Base-by-base conservation (phyloP, 1,140 invertebrate species). In the Leptopilina clavipes region DNA sequence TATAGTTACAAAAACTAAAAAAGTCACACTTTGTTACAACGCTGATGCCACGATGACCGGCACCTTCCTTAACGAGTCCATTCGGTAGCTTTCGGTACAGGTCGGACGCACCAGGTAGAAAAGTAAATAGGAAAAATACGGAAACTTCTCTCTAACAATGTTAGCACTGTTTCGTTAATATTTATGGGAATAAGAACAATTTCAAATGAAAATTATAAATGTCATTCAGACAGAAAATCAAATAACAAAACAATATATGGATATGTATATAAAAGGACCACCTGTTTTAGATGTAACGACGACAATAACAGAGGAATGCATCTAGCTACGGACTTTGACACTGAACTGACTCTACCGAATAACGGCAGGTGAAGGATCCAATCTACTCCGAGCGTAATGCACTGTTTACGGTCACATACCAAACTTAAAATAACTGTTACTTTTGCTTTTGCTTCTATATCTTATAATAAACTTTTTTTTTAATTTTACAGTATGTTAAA, bases 21-120 rank as follows among this genome's bases (percentile, higher is more conserved):
- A 45, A 12, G 3, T 45, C 52, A 54, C 56, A 22, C 37, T 17
- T 25, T 52, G 19, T 22, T 65, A 37, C 59, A 65, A 12, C 19
- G 40, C n/a, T 65, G 59, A 65, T 65, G 59, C 19, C 12, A 37
- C 84, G 82, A 81, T 87, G 83, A 89, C 88, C 88, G 88, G 88
- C 87, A 86, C 88, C 85, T 88, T 88, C 88, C 85, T 88, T 88
- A 85, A 87, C 85, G 83, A 86, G 85, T 86, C 81, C 48, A 52
- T 52, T 52, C 48, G 48, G 84, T 79, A 77, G 77, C 84, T 85
- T 83, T 86, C 85, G 86, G 84, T 75, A 84, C 78, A 74, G 79
- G 81, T 87, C 87, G 86, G 86, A 82, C 81, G 84, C 88, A 86
- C 86, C 86, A 87, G 85, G 83, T 87, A 83, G 85, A 85, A 86